Percentiles rank a stretch among this genome's conserved stretches.
Evolutionary conservation across 2,888 invertebrate species (phyloP).

Genomic region (Melangyna quadrimaculata): DNA sequence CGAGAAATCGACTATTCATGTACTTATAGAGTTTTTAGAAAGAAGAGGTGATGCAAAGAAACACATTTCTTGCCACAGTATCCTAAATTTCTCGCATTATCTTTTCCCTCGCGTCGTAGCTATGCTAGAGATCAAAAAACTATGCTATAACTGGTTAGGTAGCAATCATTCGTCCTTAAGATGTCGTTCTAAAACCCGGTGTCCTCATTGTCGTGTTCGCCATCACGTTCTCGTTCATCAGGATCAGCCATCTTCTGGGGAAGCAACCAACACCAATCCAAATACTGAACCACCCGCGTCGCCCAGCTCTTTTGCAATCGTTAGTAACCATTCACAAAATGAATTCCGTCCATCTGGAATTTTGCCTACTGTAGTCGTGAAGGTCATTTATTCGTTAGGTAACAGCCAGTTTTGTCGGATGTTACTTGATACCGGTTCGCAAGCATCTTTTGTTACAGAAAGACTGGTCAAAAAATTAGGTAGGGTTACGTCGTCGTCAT

Average conservation of each 20-base stretch:
- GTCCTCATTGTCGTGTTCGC: conserved; percentile 17
- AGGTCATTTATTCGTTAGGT: neutral
- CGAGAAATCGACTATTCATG: no score
- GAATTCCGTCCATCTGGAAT: neutral
- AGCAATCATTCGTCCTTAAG: conserved; percentile 15
- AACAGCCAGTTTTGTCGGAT: neutral
- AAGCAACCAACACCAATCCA: neutral
- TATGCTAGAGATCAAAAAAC: conserved; percentile 20
- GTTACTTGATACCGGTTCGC: neutral
- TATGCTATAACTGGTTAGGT: conserved; percentile 16
- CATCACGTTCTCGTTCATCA: conserved; percentile 12
- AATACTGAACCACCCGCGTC: neutral
- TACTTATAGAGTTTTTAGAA: no score
- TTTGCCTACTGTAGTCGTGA: conserved; percentile 14
- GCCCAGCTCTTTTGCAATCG: neutral
- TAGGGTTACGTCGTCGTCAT: neutral
- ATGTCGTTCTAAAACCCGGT: conserved; percentile 18
- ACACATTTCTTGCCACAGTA: neutral
- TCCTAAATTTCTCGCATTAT: neutral
- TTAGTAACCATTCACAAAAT: neutral
- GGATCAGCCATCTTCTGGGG: neutral
- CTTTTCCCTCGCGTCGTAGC: conserved; percentile 4
- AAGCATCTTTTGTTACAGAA: neutral
- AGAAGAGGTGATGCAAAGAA: no score
- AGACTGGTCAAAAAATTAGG: neutral